These are phyloP conservation scores for Microctenopoma lineatum DNA, from an alignment of 2,797 vertebrate species.

Conservation along the genomic window DNA sequence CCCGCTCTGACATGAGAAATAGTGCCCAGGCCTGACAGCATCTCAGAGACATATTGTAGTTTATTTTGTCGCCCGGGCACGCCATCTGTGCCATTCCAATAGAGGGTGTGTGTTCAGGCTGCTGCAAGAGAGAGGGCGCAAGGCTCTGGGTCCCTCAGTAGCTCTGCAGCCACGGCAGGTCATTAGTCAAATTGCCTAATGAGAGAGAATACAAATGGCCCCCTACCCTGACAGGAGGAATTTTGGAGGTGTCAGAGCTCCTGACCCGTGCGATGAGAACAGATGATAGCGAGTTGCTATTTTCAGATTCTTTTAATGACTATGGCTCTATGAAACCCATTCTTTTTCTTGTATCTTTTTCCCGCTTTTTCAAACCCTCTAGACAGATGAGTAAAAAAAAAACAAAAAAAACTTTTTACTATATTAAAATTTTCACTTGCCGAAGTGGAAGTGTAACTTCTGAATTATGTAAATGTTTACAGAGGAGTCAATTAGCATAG, in stretches of 20 bases:
- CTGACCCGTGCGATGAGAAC: constrained; percentile 88
- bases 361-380: constrained; percentile 61
- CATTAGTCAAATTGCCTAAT: constrained; percentile 85
- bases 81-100: constrained; percentile 87
- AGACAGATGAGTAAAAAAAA: constrained; percentile 53
- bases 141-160: constrained; percentile 80
- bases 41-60: constrained; percentile 86
- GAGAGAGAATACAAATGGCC: constrained; percentile 85
- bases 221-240: constrained; percentile 83
- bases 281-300: constrained; percentile 88
- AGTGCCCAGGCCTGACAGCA: constrained; percentile 76
- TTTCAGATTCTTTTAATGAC: constrained; percentile 90
- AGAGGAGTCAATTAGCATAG: constrained; percentile 63
- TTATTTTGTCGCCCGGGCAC: constrained; percentile 82
- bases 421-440: constrained; percentile 52
- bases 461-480: constrained; percentile 78
- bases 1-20: constrained; percentile 79
- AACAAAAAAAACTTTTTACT: constrained; percentile 49
- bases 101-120: constrained; percentile 78
- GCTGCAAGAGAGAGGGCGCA: constrained; percentile 72
- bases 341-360: constrained; percentile 78
- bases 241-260: constrained; percentile 86
- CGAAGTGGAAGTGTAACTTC: constrained; percentile 66
- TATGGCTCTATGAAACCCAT: constrained; percentile 81
- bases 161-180: constrained; percentile 80